A percentile compares a stretch with the other conserved stretches of the same genome.
These are phyloP conservation scores for Phylloscopus collybita DNA, from an alignment of 2,797 vertebrate species.

Conservation along the genomic window DNA sequence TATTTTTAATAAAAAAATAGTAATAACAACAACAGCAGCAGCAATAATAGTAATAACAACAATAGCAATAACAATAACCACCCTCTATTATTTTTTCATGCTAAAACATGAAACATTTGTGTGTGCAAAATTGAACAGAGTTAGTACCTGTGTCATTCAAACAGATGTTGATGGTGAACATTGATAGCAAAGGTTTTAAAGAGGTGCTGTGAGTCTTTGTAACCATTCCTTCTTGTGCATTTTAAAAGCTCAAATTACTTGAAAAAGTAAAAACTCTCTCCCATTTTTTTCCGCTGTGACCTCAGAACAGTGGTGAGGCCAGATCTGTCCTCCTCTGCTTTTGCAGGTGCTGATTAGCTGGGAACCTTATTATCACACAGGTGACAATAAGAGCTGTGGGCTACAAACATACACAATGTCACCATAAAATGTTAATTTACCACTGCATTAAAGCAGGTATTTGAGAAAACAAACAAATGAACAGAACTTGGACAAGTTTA, in stretches of 20 bases:
- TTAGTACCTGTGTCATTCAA: neutral
- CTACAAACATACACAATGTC: neutral
- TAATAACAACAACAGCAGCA: neutral
- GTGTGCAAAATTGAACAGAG: neutral
- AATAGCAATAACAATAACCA: neutral
- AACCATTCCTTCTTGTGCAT: neutral
- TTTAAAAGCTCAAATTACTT: neutral
- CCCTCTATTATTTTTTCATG: neutral
- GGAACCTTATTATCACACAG: neutral
- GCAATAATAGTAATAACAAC: rapidly evolving
- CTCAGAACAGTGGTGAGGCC: neutral
- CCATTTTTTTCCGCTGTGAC: neutral
- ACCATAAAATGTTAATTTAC: neutral
- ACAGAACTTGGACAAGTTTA: neutral
- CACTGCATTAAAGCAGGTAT: neutral
- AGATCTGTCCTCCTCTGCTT: neutral
- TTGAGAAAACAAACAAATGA: neutral
- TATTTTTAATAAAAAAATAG: neutral
- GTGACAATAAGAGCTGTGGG: neutral
- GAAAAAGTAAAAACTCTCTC: neutral
- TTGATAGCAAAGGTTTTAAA: neutral
- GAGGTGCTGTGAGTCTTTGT: neutral
- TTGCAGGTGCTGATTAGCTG: neutral
- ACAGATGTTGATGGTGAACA: neutral
- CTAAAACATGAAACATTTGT: neutral